Evolutionary conservation across 2,797 vertebrate genomes (phyloP).

Genomic region (Lagodon rhomboides): DNA sequence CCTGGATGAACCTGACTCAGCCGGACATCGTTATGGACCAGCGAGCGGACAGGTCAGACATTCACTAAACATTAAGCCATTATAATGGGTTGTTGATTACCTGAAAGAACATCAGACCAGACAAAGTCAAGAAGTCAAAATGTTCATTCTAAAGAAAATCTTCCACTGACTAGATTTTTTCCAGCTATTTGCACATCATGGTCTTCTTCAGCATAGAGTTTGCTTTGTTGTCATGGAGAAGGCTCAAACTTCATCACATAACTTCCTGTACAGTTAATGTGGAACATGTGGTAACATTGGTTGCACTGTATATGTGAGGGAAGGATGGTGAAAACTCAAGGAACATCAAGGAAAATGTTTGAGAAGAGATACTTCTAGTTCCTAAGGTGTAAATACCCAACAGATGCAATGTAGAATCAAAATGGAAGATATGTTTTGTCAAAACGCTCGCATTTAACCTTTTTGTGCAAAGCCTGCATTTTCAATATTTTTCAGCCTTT

Average conservation of each 20-base stretch:
- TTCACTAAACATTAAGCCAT: not conserved
- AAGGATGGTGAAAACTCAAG: not conserved
- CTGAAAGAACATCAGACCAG: not conserved
- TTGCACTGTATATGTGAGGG: not conserved
- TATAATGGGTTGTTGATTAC: not conserved
- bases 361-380: too few species aligned
- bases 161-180: not conserved
- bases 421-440: too few species aligned
- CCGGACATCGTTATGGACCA: constrained; percentile 91
- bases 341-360: too few species aligned
- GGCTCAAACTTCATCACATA: not conserved
- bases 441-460: too few species aligned
- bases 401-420: too few species aligned
- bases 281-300: not conserved
- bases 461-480: too few species aligned
- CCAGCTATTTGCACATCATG: not conserved
- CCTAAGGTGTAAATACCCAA: too few species aligned
- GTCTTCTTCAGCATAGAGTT: not conserved
- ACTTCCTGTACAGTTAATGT: not conserved
- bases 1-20: constrained; percentile 92
- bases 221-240: not conserved
- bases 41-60: constrained; percentile 88
- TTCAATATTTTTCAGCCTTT: too few species aligned
- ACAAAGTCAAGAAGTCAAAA: not conserved
- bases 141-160: not conserved